Evolutionary conservation across 2,113 vertebrate genomes (phyloP), one percentile per base, ranked within the genome.

Genomic region (Carlito syrichta): DNA sequence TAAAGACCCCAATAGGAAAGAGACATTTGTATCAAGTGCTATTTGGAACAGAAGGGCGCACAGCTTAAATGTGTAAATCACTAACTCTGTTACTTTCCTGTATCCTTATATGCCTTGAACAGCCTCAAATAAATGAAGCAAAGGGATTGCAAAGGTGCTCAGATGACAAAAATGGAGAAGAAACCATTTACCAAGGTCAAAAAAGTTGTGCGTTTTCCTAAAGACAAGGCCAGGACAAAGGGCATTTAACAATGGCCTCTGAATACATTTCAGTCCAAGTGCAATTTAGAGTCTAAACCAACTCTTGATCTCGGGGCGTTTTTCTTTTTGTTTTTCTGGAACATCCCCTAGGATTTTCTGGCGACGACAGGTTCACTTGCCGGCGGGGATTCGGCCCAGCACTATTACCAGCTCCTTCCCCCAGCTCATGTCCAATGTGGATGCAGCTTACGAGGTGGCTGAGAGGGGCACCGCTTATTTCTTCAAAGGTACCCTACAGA

Each of bases 341-440:
- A 27, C 35, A 19, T 17, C 84, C 63, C 52, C 87, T 14, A 98
- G 98, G 92, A 96, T 98, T 77, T 98, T 98, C 94, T 98, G 98
- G 98, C 94, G 97, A 54, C 97, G 97, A 74, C 98, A 98, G 45
- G 86, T 97, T 68, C 98, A 98, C 71, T 12, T 97, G 76, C 25
- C 43, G 35, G n/a, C 90, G 3, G 97, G 95, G 5, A 87, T 98
- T 52, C 92, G 86, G 40, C 97, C 97, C 63, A 96, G 93, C 86
- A 95, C 95, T 43, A 98, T 98, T 38, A 98, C 96, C 54, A 97
- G 97, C 91, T 98, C 97, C 84, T 98, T 98, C 89, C 98, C 98
- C 58, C 97, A 98, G 27, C 93, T 98, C 19, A 96, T 98, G 95
- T 97, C 97, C 60, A 98, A 97, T 2, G 96, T 97, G 89, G 97